A percentile compares a stretch with the other conserved stretches of the same genome.
Conservation (phyloP, 2,797 vertebrate genomes). For the Erpetoichthys calabaricus region DNA sequence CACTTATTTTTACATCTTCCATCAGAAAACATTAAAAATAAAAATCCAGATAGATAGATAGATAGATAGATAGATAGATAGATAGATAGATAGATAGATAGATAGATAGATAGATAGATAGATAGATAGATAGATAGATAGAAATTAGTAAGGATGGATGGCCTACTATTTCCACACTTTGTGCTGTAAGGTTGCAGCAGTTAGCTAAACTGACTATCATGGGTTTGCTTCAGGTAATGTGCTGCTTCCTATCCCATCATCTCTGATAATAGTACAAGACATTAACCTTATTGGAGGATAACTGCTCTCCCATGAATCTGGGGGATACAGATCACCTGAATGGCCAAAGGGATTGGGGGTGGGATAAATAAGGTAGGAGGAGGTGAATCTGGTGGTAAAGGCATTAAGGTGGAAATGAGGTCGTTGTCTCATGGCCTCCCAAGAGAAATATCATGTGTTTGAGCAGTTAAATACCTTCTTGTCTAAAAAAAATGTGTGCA, state of each 20-base stretch:
- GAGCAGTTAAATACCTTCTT: too few species aligned
- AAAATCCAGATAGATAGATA: neutral
- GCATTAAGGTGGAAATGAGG: constrained; percentile 65
- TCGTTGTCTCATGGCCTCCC: constrained; percentile 44
- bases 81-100: neutral
- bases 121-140: neutral
- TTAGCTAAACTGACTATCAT: constrained; percentile 51
- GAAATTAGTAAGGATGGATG: too few species aligned
- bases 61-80: neutral
- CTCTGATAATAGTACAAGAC: constrained; percentile 52
- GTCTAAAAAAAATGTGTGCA: too few species aligned
- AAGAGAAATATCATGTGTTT: constrained; percentile 24
- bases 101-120: too few species aligned
- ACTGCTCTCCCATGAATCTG: constrained; percentile 44
- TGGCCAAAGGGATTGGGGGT: constrained; percentile 39
- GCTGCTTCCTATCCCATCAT: constrained; percentile 40
- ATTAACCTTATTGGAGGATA: constrained; percentile 48
- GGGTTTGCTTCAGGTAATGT: constrained; percentile 42
- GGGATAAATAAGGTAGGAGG: constrained; percentile 2
- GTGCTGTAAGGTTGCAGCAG: constrained; percentile 23
- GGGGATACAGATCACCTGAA: constrained; percentile 64
- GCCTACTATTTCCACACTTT: constrained; percentile 19
- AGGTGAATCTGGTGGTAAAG: constrained; percentile 19
- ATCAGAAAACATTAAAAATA: constrained; percentile 2
- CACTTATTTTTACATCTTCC: constrained; percentile 16